Conservation (phyloP, 2,888 invertebrate genomes). For the Eretmocerus hayati region DNA sequence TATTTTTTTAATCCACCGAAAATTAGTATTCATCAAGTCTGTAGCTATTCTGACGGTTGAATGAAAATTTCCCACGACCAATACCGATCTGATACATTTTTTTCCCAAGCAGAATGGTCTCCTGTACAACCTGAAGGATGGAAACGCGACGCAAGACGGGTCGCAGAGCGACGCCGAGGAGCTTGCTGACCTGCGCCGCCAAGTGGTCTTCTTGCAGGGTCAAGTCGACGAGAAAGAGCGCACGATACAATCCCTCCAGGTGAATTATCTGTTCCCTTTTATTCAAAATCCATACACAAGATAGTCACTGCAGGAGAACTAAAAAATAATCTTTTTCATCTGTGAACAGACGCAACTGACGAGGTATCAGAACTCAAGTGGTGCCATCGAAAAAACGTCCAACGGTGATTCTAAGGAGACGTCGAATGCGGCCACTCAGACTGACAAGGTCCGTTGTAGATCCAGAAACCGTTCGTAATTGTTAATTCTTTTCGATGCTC, state of each 20-base stretch:
- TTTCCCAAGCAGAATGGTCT: conserved; percentile 58
- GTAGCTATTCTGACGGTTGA: background rate
- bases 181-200: conserved; percentile 71
- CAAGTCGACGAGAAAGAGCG: conserved; percentile 83
- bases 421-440: conserved; percentile 79
- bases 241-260: conserved; percentile 70
- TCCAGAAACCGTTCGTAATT: no score
- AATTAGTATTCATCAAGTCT: no score
- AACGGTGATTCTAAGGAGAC: conserved; percentile 52
- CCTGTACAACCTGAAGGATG: conserved; percentile 54
- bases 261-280: conserved; percentile 11
- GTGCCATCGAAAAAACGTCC: no score
- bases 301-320: background rate
- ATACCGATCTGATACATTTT: background rate
- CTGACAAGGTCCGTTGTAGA: conserved; percentile 85
- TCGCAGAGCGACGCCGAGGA: conserved; percentile 48
- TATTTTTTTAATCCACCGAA: no score
- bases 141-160: conserved; percentile 50
- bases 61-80: background rate
- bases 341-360: conserved; percentile 34
- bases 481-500: no score
- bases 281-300: background rate
- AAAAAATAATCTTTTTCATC: no score
- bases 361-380: conserved; percentile 37
- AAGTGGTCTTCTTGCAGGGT: conserved; percentile 77